Evolutionary conservation across 2,797 vertebrate species (phyloP).

Genomic region (Choloepus didactylus): DNA sequence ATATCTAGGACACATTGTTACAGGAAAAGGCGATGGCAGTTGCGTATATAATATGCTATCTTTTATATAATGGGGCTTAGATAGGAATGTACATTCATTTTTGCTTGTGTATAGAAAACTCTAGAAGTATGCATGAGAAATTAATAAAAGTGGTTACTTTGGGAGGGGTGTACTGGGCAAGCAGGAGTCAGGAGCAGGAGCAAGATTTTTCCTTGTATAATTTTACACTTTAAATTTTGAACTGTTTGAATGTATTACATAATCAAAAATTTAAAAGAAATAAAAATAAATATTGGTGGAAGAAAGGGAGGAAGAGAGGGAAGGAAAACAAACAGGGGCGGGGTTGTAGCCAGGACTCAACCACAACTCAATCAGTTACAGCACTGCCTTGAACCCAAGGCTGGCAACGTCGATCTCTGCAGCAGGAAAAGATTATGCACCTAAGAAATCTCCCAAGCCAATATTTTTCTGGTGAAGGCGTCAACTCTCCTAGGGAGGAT

Average conservation of each 20-base stretch:
- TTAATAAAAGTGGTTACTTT: background rate
- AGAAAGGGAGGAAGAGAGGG: background rate
- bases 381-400: background rate
- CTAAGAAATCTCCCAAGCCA: background rate
- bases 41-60: background rate
- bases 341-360: background rate
- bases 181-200: background rate
- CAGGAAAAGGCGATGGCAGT: background rate
- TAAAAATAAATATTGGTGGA: background rate
- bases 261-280: background rate
- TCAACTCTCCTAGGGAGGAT: background rate
- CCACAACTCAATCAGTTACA: background rate
- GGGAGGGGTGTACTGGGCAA: background rate
- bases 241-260: background rate
- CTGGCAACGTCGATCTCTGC: background rate
- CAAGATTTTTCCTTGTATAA: background rate
- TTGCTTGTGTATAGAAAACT: background rate
- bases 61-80: background rate
- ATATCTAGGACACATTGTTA: background rate
- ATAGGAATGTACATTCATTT: background rate
- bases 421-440: rapidly evolving
- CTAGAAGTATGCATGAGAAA: background rate
- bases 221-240: conserved; percentile 22
- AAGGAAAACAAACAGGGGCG: rapidly evolving
- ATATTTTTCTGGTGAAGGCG: background rate